phyloP scores from a whole-genome alignment of 2,113 vertebrate species.

The Microtus montanus region DNA sequence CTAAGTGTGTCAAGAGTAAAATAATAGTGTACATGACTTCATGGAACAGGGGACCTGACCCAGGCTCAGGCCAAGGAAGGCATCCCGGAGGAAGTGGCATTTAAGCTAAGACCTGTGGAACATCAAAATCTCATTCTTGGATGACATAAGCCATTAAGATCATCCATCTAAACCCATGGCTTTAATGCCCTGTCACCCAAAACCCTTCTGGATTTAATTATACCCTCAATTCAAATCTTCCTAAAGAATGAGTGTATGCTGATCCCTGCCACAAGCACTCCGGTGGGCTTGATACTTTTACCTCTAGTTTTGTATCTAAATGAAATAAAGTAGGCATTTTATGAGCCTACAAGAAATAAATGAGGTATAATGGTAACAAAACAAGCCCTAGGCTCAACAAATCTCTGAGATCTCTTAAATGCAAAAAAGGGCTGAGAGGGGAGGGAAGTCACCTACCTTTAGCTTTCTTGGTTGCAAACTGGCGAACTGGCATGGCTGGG shows the following conservation, averaged over 20 bases:
- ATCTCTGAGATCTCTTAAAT: conserved; percentile 11
- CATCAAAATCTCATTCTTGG: conserved; percentile 75
- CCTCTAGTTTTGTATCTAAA: conserved; percentile 50
- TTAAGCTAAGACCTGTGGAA: conserved; percentile 65
- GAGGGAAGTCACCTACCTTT: conserved; percentile 82
- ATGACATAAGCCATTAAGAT: conserved; percentile 80
- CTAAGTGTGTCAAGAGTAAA: conserved; percentile 67
- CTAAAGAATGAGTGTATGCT: conserved; percentile 25
- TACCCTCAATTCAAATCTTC: conserved; percentile 51
- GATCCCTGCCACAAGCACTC: conserved; percentile 44
- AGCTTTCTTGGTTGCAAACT: conserved; percentile 94
- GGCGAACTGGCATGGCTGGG: conserved; percentile 78
- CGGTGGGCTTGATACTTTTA: conserved; percentile 44
- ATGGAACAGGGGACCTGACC: conserved; percentile 63
- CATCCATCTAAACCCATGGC: conserved; percentile 70
- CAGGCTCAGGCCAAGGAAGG: conserved; percentile 64
- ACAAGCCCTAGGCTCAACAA: neutral
- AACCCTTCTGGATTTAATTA: conserved; percentile 77
- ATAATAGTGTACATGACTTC: conserved; percentile 37
- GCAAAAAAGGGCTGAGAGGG: neutral
- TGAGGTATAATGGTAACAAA: neutral
- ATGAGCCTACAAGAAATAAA: conserved; percentile 11
- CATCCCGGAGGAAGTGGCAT: conserved; percentile 70
- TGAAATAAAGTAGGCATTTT: conserved; percentile 54
- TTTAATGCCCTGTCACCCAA: conserved; percentile 44